A percentile compares a stretch with the other conserved stretches of the same genome.
Evolutionary conservation across 2,797 vertebrate species (phyloP).

Genomic region (Fratercula arctica): DNA sequence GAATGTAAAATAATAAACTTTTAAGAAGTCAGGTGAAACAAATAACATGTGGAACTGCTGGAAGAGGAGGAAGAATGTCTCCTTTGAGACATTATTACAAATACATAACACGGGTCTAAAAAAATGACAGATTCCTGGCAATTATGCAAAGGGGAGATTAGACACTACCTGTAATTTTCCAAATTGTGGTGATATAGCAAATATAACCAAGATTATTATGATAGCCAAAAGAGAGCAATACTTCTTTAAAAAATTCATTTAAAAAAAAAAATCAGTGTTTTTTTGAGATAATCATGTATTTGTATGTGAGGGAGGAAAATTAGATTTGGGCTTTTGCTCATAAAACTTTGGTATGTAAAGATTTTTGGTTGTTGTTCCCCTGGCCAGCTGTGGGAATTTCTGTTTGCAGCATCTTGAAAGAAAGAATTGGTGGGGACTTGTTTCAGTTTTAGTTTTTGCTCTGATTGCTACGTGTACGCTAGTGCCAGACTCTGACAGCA

Average conservation of each 20-base stretch:
- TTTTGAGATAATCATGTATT: background rate
- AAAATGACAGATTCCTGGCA: background rate
- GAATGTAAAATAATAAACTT: background rate
- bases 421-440: background rate
- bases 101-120: background rate
- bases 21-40: background rate
- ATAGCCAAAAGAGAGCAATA: background rate
- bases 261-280: background rate
- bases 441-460: background rate
- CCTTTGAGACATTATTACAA: background rate
- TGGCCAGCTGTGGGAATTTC: background rate
- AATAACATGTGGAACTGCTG: accelerated
- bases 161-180: background rate
- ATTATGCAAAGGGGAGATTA: background rate
- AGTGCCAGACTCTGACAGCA: accelerated
- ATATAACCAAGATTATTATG: background rate
- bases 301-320: background rate
- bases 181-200: background rate
- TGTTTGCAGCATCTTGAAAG: background rate
- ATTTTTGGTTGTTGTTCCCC: background rate
- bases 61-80: background rate
- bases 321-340: background rate
- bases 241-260: background rate
- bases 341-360: background rate
- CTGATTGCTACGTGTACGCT: accelerated